Evolutionary conservation across 1,140 invertebrate genomes (phyloP), one percentile per base, ranked within the genome.

Genomic region (Radopholus similis): DNA sequence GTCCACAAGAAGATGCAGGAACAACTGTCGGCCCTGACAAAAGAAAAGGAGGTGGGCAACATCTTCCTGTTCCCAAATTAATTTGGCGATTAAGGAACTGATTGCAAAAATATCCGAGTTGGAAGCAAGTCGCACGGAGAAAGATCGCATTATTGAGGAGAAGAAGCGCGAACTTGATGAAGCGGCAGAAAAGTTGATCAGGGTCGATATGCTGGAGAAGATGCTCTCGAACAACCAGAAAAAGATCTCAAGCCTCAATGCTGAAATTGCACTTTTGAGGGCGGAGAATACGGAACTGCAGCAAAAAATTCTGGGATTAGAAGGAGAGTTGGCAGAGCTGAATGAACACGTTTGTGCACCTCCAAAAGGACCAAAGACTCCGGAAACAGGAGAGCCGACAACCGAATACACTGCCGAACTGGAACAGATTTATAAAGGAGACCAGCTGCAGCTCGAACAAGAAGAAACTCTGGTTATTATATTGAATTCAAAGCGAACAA

Each of bases 121-220:
- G 26, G 64, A 66, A 26, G 38, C 34, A 15, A 15, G 47, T 26
- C 23, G 42, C 13, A 37, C 34, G n/a, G 40, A 53, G 35, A 51
- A 51, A 8, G 18, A n/a, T n/a, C 11, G 23, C 0, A 30, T 51
- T 21, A 18, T 63, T 9, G 60, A 37, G 15, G 8, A n/a, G 4
- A 47, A 28, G 28, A 21, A 59, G 37, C 13, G 21, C 3, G 64
- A 66, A 15, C 18, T 66, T 28, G 64, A 66, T 13, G 56, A 66
- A 1, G 38, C 64, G 6, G 42, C 34, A 21, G 64, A 66, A 13
- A 66, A 62, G 18, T 18, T 32, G 21, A 56, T 56, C 9, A 37
- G 64, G 34, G 23, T 66, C 21, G 64, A 66, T n/a, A 30, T 38
- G 30, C n/a, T 66, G 23, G 40, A 44, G 34, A 56, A 54, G n/a